Conservation (phyloP, 2,113 vertebrate species). For the Arothron firmamentum region DNA sequence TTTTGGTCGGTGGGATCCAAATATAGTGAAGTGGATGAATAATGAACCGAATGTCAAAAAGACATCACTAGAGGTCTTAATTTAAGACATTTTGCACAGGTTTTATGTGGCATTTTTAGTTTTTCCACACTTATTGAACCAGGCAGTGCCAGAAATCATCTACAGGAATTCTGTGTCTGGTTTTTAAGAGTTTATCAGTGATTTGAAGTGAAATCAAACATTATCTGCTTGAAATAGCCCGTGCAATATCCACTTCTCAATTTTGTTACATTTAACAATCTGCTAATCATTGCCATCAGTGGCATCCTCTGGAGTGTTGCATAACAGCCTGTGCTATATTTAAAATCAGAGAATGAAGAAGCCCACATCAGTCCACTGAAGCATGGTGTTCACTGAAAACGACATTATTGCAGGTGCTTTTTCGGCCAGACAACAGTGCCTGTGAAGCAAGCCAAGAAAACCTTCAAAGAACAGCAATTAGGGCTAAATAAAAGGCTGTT, state of each 20-base stretch:
- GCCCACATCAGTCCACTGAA: conserved; percentile 62
- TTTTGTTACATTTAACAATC: conserved; percentile 42
- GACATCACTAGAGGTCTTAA: too few relatives aligned
- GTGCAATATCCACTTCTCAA: conserved; percentile 8
- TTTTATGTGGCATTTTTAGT: neutral
- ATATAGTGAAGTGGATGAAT: neutral
- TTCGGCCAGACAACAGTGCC: neutral
- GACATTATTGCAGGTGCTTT: neutral
- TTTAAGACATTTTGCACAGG: neutral
- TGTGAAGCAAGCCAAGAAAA: too few relatives aligned
- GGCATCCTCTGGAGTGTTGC: conserved; percentile 56
- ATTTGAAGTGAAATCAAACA: too few relatives aligned
- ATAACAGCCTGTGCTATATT: conserved; percentile 68
- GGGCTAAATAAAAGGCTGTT: too few relatives aligned
- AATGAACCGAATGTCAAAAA: neutral
- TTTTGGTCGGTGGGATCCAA: conserved; percentile 15
- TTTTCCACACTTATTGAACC: neutral
- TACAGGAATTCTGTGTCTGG: neutral
- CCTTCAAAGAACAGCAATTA: too few relatives aligned
- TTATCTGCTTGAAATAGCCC: too few relatives aligned
- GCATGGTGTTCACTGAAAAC: conserved; percentile 50
- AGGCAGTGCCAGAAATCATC: conserved; percentile 3
- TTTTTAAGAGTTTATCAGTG: neutral
- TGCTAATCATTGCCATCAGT: conserved; percentile 53
- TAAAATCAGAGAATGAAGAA: conserved; percentile 64